A percentile compares a stretch with the other conserved stretches of the same genome.
phyloP scores from a whole-genome alignment of 2,113 vertebrate species.

The Australoheros scitulus region DNA sequence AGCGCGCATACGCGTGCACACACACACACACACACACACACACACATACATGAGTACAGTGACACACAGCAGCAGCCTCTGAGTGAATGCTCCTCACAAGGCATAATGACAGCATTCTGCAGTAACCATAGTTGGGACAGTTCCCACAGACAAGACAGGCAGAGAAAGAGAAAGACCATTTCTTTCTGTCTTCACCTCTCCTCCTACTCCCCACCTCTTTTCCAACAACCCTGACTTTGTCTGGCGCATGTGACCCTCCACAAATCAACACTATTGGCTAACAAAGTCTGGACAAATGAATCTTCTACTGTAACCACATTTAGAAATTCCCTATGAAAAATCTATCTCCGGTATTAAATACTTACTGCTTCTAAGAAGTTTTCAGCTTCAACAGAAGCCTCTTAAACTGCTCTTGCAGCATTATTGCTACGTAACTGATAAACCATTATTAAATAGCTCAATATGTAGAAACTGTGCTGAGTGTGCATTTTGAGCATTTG shows the following conservation, averaged over 20 bases:
- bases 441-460: not conserved
- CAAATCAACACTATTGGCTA: slow-evolving; percentile 33
- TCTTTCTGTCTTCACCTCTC: slow-evolving; percentile 75
- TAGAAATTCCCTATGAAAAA: not conserved
- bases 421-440: not conserved
- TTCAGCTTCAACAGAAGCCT: not conserved
- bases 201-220: slow-evolving; percentile 66
- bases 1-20: not conserved
- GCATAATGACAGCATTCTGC: slow-evolving; percentile 82
- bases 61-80: slow-evolving; percentile 71
- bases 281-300: slow-evolving; percentile 10
- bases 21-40: slow-evolving; percentile 23
- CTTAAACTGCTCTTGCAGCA: not conserved
- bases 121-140: slow-evolving; percentile 65
- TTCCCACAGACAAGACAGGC: slow-evolving; percentile 81
- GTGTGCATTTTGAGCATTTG: not conserved
- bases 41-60: slow-evolving; percentile 39
- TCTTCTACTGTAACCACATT: not conserved
- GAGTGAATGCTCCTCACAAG: slow-evolving; percentile 66
- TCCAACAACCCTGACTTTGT: slow-evolving; percentile 72
- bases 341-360: not conserved
- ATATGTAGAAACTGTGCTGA: not conserved
- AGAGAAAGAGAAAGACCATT: slow-evolving; percentile 70
- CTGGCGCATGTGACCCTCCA: slow-evolving; percentile 50
- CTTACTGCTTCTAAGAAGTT: not conserved